phyloP scores from a whole-genome alignment of 2,113 vertebrate species.

The Carollia perspicillata region DNA sequence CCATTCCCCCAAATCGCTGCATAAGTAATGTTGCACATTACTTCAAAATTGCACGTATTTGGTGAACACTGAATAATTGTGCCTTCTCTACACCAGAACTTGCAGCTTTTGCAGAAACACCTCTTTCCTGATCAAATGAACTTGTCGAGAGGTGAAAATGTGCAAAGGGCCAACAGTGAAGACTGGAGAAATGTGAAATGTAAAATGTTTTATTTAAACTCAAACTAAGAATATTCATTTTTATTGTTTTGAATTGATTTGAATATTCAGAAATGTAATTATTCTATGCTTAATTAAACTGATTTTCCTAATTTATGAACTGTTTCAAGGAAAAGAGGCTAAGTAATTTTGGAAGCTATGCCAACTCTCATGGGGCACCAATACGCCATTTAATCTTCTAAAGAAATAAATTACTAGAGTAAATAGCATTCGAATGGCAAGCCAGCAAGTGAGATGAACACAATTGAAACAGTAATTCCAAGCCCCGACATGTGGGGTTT shows the following conservation, averaged over 20 bases:
- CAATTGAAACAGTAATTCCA: neutral
- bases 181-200: neutral
- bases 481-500: neutral
- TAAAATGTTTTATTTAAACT: neutral
- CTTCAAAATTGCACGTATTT: neutral
- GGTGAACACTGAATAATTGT: neutral
- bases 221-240: neutral
- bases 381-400: constrained; percentile 45
- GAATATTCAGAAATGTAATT: constrained; percentile 47
- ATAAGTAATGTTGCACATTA: neutral
- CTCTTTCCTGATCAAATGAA: neutral
- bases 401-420: constrained; percentile 47
- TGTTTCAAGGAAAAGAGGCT: constrained; percentile 15
- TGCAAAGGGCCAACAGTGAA: neutral
- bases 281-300: constrained; percentile 42
- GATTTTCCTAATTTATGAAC: constrained; percentile 15
- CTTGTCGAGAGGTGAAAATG: neutral
- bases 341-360: constrained; percentile 35
- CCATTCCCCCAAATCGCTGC: neutral
- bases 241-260: constrained; percentile 19
- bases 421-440: constrained; percentile 21
- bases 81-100: neutral
- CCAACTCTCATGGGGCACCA: constrained; percentile 6
- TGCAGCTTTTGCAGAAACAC: neutral
- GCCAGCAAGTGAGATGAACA: neutral